Conservation (phyloP, 2,113 vertebrate genomes). For the Dasypus novemcinctus region DNA sequence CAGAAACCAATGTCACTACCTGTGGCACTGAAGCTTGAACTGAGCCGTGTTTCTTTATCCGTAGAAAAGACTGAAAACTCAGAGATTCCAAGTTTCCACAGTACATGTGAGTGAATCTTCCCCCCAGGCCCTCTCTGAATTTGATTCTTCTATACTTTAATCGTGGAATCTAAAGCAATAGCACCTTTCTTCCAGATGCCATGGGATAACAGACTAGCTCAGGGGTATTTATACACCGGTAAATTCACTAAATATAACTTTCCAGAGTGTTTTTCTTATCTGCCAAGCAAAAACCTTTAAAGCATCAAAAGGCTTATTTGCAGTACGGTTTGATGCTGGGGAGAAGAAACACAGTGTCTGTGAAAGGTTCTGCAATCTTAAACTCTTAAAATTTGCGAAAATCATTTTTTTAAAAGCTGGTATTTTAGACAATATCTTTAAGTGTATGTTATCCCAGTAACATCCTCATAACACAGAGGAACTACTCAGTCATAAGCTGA, state of each 20-base stretch:
- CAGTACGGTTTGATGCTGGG: constrained; percentile 35
- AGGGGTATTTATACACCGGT: constrained; percentile 68
- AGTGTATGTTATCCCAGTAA: constrained; percentile 25
- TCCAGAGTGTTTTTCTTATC: constrained; percentile 74
- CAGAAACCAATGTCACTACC: not conserved
- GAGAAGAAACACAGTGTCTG: not conserved
- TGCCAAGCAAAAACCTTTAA: constrained; percentile 74
- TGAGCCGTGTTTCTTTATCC: constrained; percentile 7
- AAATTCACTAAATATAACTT: constrained; percentile 74
- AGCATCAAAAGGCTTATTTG: constrained; percentile 67
- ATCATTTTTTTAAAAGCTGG: not conserved
- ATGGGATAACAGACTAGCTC: constrained; percentile 62
- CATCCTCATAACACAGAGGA: constrained; percentile 5
- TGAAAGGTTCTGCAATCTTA: constrained; percentile 44
- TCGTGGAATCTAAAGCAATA: constrained; percentile 71
- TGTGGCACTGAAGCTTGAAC: not conserved
- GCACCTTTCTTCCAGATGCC: constrained; percentile 79
- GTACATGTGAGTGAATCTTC: constrained; percentile 62
- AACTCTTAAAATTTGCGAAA: constrained; percentile 31
- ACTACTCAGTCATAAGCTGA: constrained; percentile 26
- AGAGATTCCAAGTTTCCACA: constrained; percentile 57
- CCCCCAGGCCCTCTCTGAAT: constrained; percentile 52
- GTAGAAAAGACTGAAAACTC: not conserved
- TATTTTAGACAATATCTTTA: constrained; percentile 54
- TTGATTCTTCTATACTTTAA: constrained; percentile 72